Evolutionary conservation across 2,888 invertebrate genomes (phyloP), one percentile per base, ranked within the genome.

Genomic region (Thera britannica): DNA sequence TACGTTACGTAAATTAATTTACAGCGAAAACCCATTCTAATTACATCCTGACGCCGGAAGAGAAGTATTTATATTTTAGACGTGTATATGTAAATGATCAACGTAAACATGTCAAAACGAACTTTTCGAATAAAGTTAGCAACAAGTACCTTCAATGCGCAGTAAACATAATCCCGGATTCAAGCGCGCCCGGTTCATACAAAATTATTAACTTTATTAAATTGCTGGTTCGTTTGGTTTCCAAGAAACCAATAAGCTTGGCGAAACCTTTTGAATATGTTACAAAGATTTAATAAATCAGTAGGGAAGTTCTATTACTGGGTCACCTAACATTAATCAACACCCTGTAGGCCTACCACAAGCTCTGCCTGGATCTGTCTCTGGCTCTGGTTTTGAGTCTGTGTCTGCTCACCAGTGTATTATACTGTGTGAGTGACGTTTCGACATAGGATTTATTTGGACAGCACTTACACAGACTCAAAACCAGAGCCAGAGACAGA

Each of bases 171-270:
- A 51, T 5, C 51, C 48, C 62, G 7, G 63, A 57, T 49, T 52
- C 41, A 36, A 51, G 52, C 52, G 52, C 52, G 41, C 58, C 35
- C 64, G 46, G 46, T 52, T 44, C 44, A 58, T 52, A 51, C 44
- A 46, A 54, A 64, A 64, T 63, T 54, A 61, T 51, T 58, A 63
- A 63, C 63, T 63, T 63, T 57, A 63, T 57, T 49, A 63, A 44
- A 58, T 41, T 57, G 63, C 36, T 57, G 49, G 41, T 57, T 51
- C 34, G 56, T 52, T 60, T 60, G 60, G 60, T 34, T 61, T 23
- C 44, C 38, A 23, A 61, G 36, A 49, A 59, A 12, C 49, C 49
- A 59, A 49, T 51, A 38, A 49, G n/a, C 7, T 2, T 34, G 34
- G 34, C 34, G 52, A 52, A 52, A 52, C 8, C 52, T 52, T 51